Percentiles rank a stretch among this genome's conserved stretches.
Conservation (phyloP, 2,113 vertebrate species). For the Phrynosoma platyrhinos region DNA sequence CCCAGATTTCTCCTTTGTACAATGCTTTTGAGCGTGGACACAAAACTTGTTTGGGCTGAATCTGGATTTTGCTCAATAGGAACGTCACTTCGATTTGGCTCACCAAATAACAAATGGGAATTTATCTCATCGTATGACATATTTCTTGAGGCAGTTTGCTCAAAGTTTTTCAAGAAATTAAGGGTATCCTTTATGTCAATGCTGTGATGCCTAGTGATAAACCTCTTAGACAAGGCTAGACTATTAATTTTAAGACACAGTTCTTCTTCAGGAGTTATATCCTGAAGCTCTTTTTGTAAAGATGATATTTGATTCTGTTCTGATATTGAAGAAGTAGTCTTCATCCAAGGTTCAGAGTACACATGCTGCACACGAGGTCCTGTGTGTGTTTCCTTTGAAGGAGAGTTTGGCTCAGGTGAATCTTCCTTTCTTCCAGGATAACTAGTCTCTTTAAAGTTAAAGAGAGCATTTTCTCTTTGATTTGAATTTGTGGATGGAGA, state of each 20-base stretch:
- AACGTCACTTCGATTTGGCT: slow-evolving; percentile 73
- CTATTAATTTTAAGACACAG: slow-evolving; percentile 73
- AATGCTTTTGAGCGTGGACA: slow-evolving; percentile 85
- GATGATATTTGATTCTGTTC: slow-evolving; percentile 82
- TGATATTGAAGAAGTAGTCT: slow-evolving; percentile 74
- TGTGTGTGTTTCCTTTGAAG: slow-evolving; percentile 60
- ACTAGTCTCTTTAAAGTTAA: slow-evolving; percentile 75
- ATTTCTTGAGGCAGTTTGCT: slow-evolving; percentile 79
- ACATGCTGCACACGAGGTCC: slow-evolving; percentile 75
- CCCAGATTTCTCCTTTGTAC: slow-evolving; percentile 83
- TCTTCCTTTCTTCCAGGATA: slow-evolving; percentile 38
- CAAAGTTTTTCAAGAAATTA: slow-evolving; percentile 78
- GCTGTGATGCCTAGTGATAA: slow-evolving; percentile 81
- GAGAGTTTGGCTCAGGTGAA: slow-evolving; percentile 70
- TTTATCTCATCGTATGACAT: slow-evolving; percentile 82
- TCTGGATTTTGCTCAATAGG: slow-evolving; percentile 76
- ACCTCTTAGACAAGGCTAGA: slow-evolving; percentile 68
- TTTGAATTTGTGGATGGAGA: slow-evolving; percentile 62
- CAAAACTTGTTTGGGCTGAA: slow-evolving; percentile 74
- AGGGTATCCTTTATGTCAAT: slow-evolving; percentile 83
- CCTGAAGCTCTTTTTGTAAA: slow-evolving; percentile 80
- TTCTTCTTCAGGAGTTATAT: slow-evolving; percentile 80
- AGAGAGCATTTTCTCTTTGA: slow-evolving; percentile 69
- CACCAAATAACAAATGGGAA: slow-evolving; percentile 74
- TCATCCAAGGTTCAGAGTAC: slow-evolving; percentile 82